Evolutionary conservation across 35 echinoderm and acorn worm species (phyloP).

Genomic region (Apostichopus japonicus): DNA sequence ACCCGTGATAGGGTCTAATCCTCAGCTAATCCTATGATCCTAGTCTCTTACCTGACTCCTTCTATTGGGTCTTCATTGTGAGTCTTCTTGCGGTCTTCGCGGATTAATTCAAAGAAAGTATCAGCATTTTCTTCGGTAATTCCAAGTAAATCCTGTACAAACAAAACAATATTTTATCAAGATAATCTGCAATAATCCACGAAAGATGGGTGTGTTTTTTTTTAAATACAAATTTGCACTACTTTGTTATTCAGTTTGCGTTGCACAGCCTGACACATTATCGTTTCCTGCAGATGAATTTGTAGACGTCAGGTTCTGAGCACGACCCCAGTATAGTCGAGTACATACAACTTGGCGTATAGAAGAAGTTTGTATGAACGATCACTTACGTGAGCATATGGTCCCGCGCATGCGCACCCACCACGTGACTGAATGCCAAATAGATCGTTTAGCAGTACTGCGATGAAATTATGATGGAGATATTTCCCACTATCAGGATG

Average conservation of each 20-base stretch:
- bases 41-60: slow-evolving; percentile 57
- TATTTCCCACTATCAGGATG: slow-evolving; percentile 85
- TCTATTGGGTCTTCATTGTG: slow-evolving; percentile 87
- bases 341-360: too few species aligned
- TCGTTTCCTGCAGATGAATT: too few species aligned
- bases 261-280: too few species aligned
- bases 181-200: not conserved
- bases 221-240: too few species aligned
- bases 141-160: slow-evolving; percentile 83
- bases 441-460: slow-evolving; percentile 89
- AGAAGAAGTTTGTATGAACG: too few species aligned
- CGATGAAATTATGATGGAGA: slow-evolving; percentile 97
- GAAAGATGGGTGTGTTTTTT: too few species aligned
- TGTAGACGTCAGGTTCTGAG: too few species aligned
- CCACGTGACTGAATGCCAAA: slow-evolving; percentile 96
- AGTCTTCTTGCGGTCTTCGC: slow-evolving; percentile 84
- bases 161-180: too few species aligned
- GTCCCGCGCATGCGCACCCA: slow-evolving; percentile 98
- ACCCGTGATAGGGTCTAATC: too few species aligned
- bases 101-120: slow-evolving; percentile 86
- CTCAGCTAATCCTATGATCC: too few species aligned
- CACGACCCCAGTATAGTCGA: too few species aligned
- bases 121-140: slow-evolving; percentile 91
- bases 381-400: slow-evolving; percentile 92
- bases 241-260: too few species aligned